These are phyloP conservation scores for Colistium nudipinnis DNA, from an alignment of 2,113 vertebrate species.

Conservation along the genomic window DNA sequence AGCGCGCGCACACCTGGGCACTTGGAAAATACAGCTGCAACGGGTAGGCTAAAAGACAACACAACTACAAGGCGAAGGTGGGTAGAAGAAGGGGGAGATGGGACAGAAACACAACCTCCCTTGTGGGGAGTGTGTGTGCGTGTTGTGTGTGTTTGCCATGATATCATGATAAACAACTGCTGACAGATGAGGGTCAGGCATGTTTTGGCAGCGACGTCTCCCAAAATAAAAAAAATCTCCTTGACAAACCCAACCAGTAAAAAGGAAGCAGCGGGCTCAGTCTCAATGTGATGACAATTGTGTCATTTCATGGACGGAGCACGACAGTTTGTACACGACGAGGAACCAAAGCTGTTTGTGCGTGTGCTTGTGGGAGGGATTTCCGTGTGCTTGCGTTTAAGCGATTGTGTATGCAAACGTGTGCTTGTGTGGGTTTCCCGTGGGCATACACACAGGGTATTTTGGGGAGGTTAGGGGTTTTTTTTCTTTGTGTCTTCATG, in stretches of 20 bases:
- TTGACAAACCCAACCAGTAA: constrained; percentile 23
- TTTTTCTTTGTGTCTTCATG: not conserved
- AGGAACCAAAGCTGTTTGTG: constrained; percentile 4
- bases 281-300: constrained; percentile 9
- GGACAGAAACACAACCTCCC: constrained; percentile 11
- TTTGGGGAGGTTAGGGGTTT: too few relatives aligned
- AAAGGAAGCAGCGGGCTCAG: constrained; percentile 3
- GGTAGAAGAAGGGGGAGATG: not conserved
- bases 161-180: constrained; percentile 55
- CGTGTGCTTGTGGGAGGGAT: not conserved
- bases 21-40: constrained; percentile 1
- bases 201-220: constrained; percentile 46
- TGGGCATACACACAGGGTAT: not conserved
- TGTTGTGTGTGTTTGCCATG: constrained; percentile 41
- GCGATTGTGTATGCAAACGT: not conserved
- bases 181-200: constrained; percentile 71
- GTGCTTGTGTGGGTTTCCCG: not conserved
- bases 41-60: constrained; percentile 23
- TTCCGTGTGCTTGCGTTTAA: not conserved
- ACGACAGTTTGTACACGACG: constrained; percentile 10
- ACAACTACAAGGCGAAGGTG: constrained; percentile 5
- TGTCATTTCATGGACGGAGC: constrained; percentile 5
- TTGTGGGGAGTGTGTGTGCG: constrained; percentile 10
- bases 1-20: not conserved
- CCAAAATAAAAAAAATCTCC: constrained; percentile 11